Evolutionary conservation across 2,888 invertebrate species (phyloP).

Genomic region (Drosophila macrospina): DNA sequence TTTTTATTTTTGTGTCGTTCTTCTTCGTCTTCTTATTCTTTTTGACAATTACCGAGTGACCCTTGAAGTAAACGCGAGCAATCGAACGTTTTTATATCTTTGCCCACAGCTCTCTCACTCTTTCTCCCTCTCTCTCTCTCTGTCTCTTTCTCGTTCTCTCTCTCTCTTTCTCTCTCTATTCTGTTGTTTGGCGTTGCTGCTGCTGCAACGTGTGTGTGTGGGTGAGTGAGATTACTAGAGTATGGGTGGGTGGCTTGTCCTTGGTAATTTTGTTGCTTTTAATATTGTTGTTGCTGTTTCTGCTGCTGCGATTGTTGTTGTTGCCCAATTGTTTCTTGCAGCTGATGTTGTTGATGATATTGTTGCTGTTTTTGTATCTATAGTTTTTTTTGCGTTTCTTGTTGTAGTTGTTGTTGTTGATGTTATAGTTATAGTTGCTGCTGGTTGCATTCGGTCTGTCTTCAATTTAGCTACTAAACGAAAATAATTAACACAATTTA

Average conservation of each 20-base stretch:
- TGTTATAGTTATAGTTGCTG: slow-evolving; percentile 10
- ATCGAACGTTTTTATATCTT: slow-evolving; percentile 14
- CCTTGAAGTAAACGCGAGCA: slow-evolving; percentile 15
- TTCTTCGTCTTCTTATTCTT: neutral
- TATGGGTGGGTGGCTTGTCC: slow-evolving; percentile 38
- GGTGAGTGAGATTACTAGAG: slow-evolving; percentile 12
- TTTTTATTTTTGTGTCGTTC: neutral
- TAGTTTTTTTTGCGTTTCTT: slow-evolving; percentile 7
- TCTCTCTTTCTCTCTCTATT: slow-evolving; percentile 10
- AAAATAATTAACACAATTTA: slow-evolving; percentile 40
- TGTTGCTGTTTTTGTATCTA: neutral
- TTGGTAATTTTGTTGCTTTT: slow-evolving; percentile 36
- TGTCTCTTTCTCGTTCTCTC: too few relatives aligned
- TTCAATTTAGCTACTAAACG: slow-evolving; percentile 46
- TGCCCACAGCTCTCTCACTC: slow-evolving; percentile 1
- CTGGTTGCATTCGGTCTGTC: slow-evolving; percentile 37
- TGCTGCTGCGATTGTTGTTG: slow-evolving; percentile 7
- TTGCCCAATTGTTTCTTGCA: slow-evolving; percentile 4
- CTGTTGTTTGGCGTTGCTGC: neutral
- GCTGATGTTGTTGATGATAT: slow-evolving; percentile 11
- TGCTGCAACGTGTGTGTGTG: slow-evolving; percentile 5
- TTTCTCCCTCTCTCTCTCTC: slow-evolving; percentile 8
- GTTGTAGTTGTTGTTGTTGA: slow-evolving; percentile 2
- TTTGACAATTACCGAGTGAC: slow-evolving; percentile 18
- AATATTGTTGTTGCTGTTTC: slow-evolving; percentile 12